Evolutionary conservation across 2,113 vertebrate species (phyloP).

Genomic region (Notarius lentiginosus): DNA sequence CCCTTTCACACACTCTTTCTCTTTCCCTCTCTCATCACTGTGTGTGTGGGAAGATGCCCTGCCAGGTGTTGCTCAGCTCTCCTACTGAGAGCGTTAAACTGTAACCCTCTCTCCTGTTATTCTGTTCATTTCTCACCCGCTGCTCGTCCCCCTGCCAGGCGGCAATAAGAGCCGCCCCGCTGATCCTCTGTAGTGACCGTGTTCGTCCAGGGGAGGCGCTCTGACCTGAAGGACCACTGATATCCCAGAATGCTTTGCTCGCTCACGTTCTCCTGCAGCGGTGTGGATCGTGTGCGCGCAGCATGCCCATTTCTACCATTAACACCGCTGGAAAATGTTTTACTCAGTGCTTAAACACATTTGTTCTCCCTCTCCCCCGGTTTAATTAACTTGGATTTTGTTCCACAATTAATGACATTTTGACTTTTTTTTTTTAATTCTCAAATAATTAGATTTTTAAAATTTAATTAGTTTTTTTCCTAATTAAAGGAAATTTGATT

Average conservation of each 20-base stretch:
- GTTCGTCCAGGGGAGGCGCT: slow-evolving; percentile 12
- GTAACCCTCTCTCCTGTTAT: slow-evolving; percentile 9
- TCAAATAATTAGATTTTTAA: too few species aligned
- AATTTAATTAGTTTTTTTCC: not conserved
- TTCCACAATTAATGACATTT: not conserved
- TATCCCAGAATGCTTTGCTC: not conserved
- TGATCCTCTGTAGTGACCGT: slow-evolving; percentile 7
- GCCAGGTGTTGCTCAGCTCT: slow-evolving; percentile 39
- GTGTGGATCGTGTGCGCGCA: not conserved
- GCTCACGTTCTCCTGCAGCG: not conserved
- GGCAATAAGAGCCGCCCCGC: slow-evolving; percentile 34
- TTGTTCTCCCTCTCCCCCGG: not conserved
- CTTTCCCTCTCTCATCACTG: not conserved
- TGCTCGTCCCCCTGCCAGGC: slow-evolving; percentile 26
- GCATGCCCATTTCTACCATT: too few species aligned
- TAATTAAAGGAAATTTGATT: not conserved
- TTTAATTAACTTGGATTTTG: not conserved
- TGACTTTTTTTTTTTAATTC: not conserved
- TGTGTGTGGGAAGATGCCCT: slow-evolving; percentile 22
- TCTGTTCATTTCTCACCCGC: slow-evolving; percentile 45
- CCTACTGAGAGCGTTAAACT: slow-evolving; percentile 51
- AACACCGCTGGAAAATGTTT: not conserved
- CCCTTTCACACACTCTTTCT: not conserved
- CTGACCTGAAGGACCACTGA: not conserved
- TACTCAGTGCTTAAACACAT: not conserved